Percentiles rank a stretch among this genome's conserved stretches.
Evolutionary conservation across 2,888 invertebrate genomes (phyloP).

Genomic region (Tenthredo amoena): DNA sequence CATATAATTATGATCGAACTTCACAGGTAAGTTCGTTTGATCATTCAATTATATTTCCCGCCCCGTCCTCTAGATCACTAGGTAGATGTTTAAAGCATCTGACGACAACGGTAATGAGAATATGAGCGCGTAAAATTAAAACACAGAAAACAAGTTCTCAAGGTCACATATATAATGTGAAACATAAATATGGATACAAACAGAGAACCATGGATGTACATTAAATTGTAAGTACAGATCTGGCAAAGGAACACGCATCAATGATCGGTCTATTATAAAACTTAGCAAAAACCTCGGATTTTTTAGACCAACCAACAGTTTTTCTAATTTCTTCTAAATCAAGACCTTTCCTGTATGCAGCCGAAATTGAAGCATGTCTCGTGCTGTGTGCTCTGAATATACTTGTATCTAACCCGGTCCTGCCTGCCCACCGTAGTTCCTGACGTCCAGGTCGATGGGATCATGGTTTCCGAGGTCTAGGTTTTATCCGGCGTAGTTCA

Average conservation of each 20-base stretch:
- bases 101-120: constrained; percentile 3
- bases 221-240: background rate
- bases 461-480: too few species aligned
- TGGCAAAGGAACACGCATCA: background rate
- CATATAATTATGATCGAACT: background rate
- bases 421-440: too few species aligned
- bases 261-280: background rate
- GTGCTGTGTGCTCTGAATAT: too few species aligned
- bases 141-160: too few species aligned
- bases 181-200: too few species aligned
- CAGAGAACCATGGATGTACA: background rate
- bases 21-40: constrained; percentile 14
- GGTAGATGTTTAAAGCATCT: constrained; percentile 8
- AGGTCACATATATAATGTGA: background rate
- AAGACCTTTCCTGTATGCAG: background rate
- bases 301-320: background rate
- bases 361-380: background rate
- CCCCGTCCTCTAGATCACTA: constrained; percentile 20
- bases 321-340: background rate
- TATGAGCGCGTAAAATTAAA: background rate
- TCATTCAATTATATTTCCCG: constrained; percentile 7
- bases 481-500: too few species aligned
- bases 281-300: background rate
- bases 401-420: too few species aligned
- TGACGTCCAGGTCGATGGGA: too few species aligned